Conservation (phyloP, 2,113 vertebrate species). For the Proteles cristata region DNA sequence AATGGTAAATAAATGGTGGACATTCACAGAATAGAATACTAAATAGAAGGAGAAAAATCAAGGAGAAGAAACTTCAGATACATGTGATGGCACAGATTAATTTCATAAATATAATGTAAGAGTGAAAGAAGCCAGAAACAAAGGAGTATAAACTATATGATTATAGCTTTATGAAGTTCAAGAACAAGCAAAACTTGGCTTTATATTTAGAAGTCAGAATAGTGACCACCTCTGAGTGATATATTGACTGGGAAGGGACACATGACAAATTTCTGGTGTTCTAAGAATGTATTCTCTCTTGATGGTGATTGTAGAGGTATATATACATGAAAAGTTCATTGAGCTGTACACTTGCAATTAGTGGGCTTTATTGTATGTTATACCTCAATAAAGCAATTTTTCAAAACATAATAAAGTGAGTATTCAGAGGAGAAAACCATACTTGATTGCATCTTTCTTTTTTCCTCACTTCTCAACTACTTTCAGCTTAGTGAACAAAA, state of each 20-base stretch:
- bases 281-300: neutral
- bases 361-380: neutral
- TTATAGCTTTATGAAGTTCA: constrained; percentile 5
- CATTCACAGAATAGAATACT: neutral
- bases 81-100: neutral
- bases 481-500: neutral
- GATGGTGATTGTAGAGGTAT: neutral
- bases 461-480: neutral
- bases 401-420: neutral
- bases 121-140: neutral
- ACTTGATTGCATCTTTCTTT: neutral
- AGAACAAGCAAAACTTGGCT: neutral
- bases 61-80: neutral
- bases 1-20: neutral
- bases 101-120: neutral
- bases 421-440: neutral
- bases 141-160: neutral
- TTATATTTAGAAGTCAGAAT: neutral
- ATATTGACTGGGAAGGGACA: neutral
- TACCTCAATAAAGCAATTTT: neutral
- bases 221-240: neutral
- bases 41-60: neutral
- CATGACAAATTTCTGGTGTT: neutral
- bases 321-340: neutral
- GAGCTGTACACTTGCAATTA: neutral